These are phyloP conservation scores for Amblyraja radiata DNA, from an alignment of 2,797 vertebrate genomes.

Conservation along the genomic window DNA sequence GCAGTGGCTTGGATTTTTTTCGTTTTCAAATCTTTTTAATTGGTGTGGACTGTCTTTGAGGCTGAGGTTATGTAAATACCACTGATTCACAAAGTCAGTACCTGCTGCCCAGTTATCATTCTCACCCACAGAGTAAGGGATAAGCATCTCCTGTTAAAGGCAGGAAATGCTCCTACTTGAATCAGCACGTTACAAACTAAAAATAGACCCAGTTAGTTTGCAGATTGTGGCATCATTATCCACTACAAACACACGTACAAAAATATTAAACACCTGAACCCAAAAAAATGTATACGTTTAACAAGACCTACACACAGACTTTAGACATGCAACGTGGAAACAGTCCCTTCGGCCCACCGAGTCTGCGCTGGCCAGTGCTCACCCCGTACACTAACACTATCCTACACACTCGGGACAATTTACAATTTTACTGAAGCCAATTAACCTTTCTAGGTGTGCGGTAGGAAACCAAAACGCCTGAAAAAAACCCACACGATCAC, in stretches of 20 bases:
- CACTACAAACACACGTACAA: background rate
- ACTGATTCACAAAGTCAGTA: background rate
- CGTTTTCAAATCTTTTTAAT: background rate
- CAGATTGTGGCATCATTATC: background rate
- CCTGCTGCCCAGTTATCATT: background rate
- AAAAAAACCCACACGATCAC: too few relatives aligned
- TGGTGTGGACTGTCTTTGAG: background rate
- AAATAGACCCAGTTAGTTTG: background rate
- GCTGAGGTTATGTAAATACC: background rate
- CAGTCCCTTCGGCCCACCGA: too few relatives aligned
- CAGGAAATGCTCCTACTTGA: background rate
- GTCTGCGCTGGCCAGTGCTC: too few relatives aligned
- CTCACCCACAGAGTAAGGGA: background rate
- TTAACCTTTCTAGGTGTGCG: too few relatives aligned
- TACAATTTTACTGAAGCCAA: too few relatives aligned
- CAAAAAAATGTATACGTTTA: background rate
- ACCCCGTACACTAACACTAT: too few relatives aligned
- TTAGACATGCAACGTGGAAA: too few relatives aligned
- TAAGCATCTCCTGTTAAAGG: background rate
- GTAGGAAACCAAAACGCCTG: too few relatives aligned
- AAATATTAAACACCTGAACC: background rate
- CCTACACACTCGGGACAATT: too few relatives aligned
- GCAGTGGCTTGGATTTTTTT: background rate
- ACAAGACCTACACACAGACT: background rate
- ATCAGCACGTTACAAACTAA: background rate